Evolutionary conservation across 2,113 vertebrate genomes (phyloP).

Genomic region (Tetrax tetrax): DNA sequence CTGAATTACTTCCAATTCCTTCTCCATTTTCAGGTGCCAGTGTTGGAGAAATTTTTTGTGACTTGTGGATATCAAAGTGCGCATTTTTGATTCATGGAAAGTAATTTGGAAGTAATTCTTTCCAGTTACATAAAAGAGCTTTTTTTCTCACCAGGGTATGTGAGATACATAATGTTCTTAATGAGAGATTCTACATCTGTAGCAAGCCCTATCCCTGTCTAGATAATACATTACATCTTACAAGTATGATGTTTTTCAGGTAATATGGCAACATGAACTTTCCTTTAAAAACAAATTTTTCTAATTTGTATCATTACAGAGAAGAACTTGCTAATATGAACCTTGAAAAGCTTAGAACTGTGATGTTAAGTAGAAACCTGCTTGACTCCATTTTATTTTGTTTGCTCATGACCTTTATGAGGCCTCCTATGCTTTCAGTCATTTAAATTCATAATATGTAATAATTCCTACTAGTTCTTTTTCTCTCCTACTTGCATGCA

Average conservation of each 20-base stretch:
- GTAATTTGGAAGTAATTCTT: not conserved
- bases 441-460: not conserved
- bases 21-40: not conserved
- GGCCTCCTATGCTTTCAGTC: not conserved
- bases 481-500: not conserved
- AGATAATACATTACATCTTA: not conserved
- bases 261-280: not conserved
- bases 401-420: not conserved
- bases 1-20: not conserved
- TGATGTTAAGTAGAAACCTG: not conserved
- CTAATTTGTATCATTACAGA: not conserved
- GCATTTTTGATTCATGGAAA: not conserved
- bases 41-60: not conserved
- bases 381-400: not conserved
- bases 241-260: not conserved
- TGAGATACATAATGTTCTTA: not conserved
- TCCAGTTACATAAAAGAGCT: not conserved
- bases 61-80: not conserved
- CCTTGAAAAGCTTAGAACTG: not conserved
- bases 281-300: not conserved
- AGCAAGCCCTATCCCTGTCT: not conserved
- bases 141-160: not conserved
- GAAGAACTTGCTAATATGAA: not conserved
- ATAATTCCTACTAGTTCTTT: not conserved
- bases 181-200: not conserved